Conservation (phyloP, 2,113 vertebrate species). For the Peromyscus polionotus region DNA sequence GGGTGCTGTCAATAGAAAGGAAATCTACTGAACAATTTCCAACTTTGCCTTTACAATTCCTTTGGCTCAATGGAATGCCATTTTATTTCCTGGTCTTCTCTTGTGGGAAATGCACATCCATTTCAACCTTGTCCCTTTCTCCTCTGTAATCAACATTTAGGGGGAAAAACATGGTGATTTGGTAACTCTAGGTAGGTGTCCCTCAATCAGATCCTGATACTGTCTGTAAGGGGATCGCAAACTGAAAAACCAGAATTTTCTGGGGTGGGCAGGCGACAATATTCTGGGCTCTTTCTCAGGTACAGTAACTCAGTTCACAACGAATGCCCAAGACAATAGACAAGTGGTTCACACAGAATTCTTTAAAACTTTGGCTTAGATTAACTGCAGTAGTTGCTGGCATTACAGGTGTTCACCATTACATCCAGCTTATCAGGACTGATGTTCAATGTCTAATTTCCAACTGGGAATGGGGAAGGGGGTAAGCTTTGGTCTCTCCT, state of each 20-base stretch:
- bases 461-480: neutral
- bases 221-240: constrained; percentile 15
- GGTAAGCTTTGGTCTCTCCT: neutral
- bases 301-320: neutral
- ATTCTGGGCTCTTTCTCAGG: constrained; percentile 27
- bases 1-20: constrained; percentile 4
- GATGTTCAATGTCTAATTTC: neutral
- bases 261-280: neutral
- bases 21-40: constrained; percentile 28
- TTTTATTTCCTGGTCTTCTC: constrained; percentile 57
- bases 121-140: constrained; percentile 33
- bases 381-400: neutral
- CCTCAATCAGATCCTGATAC: constrained; percentile 8
- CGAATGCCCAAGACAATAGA: neutral
- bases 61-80: neutral
- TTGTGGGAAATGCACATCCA: constrained; percentile 17
- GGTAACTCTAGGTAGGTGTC: neutral
- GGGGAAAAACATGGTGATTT: neutral
- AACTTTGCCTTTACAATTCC: constrained; percentile 53
- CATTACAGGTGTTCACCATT: neutral
- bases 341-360: neutral
- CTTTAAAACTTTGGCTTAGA: neutral
- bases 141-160: constrained; percentile 35
- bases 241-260: constrained; percentile 30
- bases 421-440: neutral